phyloP scores from a whole-genome alignment of 2,888 invertebrate genomes.

The Ptychoptera albimana region DNA sequence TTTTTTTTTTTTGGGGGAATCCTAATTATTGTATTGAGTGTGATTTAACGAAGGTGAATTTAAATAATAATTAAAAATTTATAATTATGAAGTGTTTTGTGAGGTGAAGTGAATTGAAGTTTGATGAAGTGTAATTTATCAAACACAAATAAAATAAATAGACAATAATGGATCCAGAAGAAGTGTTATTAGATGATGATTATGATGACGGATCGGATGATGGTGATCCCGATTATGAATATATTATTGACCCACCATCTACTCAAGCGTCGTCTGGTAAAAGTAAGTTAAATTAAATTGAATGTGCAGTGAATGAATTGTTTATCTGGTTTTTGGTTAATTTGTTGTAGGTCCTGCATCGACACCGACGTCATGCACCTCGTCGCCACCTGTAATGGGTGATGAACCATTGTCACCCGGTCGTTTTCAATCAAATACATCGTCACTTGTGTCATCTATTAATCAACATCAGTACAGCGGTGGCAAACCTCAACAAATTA shows the following conservation, averaged over 20 bases:
- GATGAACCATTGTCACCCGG: slow-evolving; percentile 45
- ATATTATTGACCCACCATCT: slow-evolving; percentile 34
- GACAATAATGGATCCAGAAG: slow-evolving; percentile 24
- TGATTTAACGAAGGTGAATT: no score
- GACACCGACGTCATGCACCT: slow-evolving; percentile 45
- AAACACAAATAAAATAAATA: neutral
- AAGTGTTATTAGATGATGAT: slow-evolving; percentile 47
- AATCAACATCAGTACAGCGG: neutral
- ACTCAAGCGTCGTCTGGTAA: slow-evolving; percentile 20
- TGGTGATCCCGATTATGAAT: slow-evolving; percentile 46
- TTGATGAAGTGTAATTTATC: no score
- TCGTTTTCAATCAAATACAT: slow-evolving; percentile 13
- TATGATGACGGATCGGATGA: slow-evolving; percentile 55
- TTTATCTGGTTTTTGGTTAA: neutral
- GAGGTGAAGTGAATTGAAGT: no score
- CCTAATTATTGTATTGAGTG: no score
- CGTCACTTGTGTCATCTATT: slow-evolving; percentile 16
- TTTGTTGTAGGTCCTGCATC: slow-evolving; percentile 40
- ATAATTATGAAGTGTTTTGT: no score
- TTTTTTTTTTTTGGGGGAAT: no score
- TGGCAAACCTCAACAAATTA: slow-evolving; percentile 24
- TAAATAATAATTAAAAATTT: no score
- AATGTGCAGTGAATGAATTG: neutral
- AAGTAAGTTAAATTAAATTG: neutral
- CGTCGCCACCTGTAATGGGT: slow-evolving; percentile 40